phyloP scores from a whole-genome alignment of 2,888 invertebrate genomes.

The Hirtodrosophila histrioides region DNA sequence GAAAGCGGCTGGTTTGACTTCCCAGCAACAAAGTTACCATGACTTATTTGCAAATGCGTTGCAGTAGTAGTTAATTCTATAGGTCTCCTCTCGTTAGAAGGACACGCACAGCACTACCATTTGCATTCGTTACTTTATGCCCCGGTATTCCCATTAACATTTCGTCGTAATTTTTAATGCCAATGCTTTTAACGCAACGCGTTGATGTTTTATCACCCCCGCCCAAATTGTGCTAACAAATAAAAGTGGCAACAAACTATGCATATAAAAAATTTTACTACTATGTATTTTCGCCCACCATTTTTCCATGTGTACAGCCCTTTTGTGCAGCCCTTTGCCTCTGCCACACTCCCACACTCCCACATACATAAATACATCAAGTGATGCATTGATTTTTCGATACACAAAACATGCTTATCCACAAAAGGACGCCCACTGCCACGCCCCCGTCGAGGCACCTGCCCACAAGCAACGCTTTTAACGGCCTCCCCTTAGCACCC shows the following conservation, averaged over 20 bases:
- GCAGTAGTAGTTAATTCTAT: too few species aligned
- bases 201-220: conserved; percentile 19
- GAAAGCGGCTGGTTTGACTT: too few species aligned
- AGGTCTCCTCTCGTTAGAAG: not conserved
- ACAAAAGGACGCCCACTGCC: conserved; percentile 25
- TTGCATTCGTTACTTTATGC: conserved; percentile 34
- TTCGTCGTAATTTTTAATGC: conserved; percentile 65
- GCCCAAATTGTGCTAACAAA: conserved; percentile 28
- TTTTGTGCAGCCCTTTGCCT: conserved; percentile 1
- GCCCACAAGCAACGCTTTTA: conserved; percentile 45
- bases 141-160: conserved; percentile 65
- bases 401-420: conserved; percentile 66
- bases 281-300: conserved; percentile 24
- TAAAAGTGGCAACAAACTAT: conserved; percentile 66
- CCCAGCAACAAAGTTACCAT: too few species aligned
- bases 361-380: not conserved
- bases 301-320: not conserved
- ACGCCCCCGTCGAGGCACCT: conserved; percentile 41
- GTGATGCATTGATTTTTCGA: conserved; percentile 74
- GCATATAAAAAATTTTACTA: conserved; percentile 69
- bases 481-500: conserved; percentile 21
- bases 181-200: conserved; percentile 58
- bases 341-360: too few species aligned
- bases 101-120: conserved; percentile 18
- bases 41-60: too few species aligned